phyloP scores from a whole-genome alignment of 2,113 vertebrate species.

The Nycticryphes semicollaris region DNA sequence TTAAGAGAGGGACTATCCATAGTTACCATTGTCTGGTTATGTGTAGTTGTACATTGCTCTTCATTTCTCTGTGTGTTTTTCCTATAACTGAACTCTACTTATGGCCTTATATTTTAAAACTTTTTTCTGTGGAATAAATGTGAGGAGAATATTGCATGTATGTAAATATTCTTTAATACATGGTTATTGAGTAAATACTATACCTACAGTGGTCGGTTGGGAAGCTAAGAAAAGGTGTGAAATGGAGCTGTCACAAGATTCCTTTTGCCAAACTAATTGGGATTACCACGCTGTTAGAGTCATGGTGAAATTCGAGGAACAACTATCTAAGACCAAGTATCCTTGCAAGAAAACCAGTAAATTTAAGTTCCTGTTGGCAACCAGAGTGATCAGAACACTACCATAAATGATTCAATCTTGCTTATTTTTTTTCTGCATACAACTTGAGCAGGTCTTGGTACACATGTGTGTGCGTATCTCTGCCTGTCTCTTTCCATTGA shows the following conservation, averaged over 20 bases:
- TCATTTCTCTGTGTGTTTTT: background rate
- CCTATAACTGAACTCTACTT: background rate
- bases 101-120: background rate
- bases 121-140: background rate
- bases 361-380: background rate
- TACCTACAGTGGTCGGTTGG: background rate
- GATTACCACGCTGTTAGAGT: background rate
- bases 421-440: background rate
- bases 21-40: background rate
- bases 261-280: background rate
- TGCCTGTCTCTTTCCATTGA: background rate
- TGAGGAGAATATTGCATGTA: background rate
- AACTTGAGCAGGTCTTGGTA: background rate
- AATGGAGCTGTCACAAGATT: background rate
- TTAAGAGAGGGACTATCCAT: background rate
- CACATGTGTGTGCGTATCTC: fast-evolving
- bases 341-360: background rate
- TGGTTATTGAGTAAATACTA: background rate
- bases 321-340: background rate
- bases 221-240: background rate
- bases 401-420: background rate
- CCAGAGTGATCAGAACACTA: background rate
- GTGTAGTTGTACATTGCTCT: background rate
- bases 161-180: background rate
- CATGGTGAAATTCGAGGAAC: background rate